Evolutionary conservation across 2,113 vertebrate species (phyloP), one percentile per base, ranked within the genome.

Genomic region (Barnardius zonarius): DNA sequence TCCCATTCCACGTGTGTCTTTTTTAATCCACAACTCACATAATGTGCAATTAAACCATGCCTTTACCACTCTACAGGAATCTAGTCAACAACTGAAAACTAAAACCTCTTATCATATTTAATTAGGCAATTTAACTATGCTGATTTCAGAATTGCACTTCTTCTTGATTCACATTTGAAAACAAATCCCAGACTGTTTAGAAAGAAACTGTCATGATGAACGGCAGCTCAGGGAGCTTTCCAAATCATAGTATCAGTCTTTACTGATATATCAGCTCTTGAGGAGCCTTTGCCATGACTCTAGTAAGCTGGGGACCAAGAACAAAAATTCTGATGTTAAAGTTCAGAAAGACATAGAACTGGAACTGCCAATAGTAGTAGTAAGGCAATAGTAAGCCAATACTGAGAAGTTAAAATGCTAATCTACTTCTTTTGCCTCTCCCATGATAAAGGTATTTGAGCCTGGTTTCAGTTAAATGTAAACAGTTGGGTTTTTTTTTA

Each of bases 121-220:
- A 96, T 95, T 93, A 94, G 80, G 73, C 69, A 93, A 92, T 92
- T 88, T 93, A 88, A 81, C 68, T 55, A 88, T 63, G 64, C 73
- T 94, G 86, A 91, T 92, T 97, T 93, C 73, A 86, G 69, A 94
- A 93, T 22, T 86, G 61, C 48, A 94, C 25, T 48, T 93, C 59
- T 88, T 93, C 39, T 48, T 72, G 28, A 94, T 78, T 78, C 86
- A 92, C 80, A 93, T 95, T 90, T 86, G 61, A 95, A 96, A 96
- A 90, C 76, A 92, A 95, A 95, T 24, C 33, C 16, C 46, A 88
- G 73, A 94, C 79, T 78, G 64, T 93, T 92, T 83, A 93, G 88
- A 88, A 90, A 90, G 61, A 83, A 93, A 80, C 41, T 81, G 64
- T 88, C 73, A 92, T 2, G 1, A 4, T 81, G 73, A 94, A 95